phyloP scores from a whole-genome alignment of 2,113 vertebrate genomes.

The Sylvietta virens region DNA sequence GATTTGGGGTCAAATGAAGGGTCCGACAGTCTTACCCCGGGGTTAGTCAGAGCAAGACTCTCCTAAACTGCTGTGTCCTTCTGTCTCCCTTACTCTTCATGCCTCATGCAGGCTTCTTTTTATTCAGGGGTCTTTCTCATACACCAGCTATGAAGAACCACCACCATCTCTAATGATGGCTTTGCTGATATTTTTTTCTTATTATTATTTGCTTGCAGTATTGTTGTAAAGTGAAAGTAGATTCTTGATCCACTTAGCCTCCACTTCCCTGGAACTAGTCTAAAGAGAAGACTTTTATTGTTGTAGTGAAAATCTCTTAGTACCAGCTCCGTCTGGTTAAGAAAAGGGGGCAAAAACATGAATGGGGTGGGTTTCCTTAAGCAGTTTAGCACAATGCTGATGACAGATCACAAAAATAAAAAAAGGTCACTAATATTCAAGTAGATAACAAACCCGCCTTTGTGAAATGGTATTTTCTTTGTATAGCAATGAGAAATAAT shows the following conservation, averaged over 20 bases:
- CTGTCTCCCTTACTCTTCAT: not conserved
- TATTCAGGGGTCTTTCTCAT: not conserved
- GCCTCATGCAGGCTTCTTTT: not conserved
- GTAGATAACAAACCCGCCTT: not conserved
- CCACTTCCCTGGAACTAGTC: not conserved
- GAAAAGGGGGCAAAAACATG: not conserved
- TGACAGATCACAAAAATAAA: not conserved
- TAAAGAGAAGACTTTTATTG: not conserved
- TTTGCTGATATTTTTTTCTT: not conserved
- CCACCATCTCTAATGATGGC: not conserved
- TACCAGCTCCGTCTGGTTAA: conserved; percentile 1
- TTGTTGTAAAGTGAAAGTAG: not conserved
- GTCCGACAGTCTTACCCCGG: not conserved
- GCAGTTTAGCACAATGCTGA: not conserved
- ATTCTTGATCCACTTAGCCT: not conserved
- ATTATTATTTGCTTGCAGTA: not conserved
- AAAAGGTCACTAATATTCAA: not conserved
- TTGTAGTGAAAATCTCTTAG: not conserved
- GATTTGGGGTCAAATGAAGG: not conserved
- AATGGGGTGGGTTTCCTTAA: conserved; percentile 7
- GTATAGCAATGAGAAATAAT: not conserved
- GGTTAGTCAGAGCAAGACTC: not conserved
- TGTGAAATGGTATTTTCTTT: conserved; percentile 10
- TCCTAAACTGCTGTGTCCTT: not conserved
- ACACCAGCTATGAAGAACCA: not conserved